Base-by-base conservation (phyloP, 2,888 invertebrate species). In the Tinea pellionella region DNA sequence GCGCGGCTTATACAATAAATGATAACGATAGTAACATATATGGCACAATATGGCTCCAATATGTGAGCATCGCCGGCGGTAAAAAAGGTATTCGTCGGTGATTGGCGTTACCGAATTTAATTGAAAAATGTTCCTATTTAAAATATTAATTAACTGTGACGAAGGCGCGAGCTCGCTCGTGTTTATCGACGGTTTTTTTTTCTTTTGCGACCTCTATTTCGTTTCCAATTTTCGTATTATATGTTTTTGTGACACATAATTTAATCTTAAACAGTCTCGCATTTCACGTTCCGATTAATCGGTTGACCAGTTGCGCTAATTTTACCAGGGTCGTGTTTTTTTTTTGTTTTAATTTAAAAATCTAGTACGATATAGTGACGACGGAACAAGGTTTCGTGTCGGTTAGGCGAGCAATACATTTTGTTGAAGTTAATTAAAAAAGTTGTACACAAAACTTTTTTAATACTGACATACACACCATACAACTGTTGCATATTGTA, bases 231-330 rank as follows among this genome's bases (percentile, higher is more conserved):
- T 29, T 43, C 59, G 59, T 13, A 24, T 59, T 43, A 47, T 16
- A 24, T 29, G 43, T 59, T 59, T 59, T 47, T 42, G 42, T 43
- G 47, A 42, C 30, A 37, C 58, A 57, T 57, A 57, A 57, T 57
- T 57, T 57, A 32, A 32, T 57, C 57, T 57, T 57, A 57, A 57
- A 57, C 32, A 57, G 57, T 57, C n/a, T 82, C 78, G 75, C 72
- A 77, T 82, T 84, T 82, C 82, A 75, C 77, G 82, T 80, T 83
- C 80, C 79, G 76, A 84, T 86, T 85, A 84, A 77, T 68, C 83
- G 86, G 70, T 83, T 78, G 79, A 84, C 72, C 82, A 78, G 81
- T 74, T 80, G 82, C 73, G 80, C 81, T 80, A 79, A 80, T 81
- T 85, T 85, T 83, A 81, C 78, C 74, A 67, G 75, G 72, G 72